phyloP scores from a whole-genome alignment of 2,888 invertebrate genomes.

The Agelastica alni region DNA sequence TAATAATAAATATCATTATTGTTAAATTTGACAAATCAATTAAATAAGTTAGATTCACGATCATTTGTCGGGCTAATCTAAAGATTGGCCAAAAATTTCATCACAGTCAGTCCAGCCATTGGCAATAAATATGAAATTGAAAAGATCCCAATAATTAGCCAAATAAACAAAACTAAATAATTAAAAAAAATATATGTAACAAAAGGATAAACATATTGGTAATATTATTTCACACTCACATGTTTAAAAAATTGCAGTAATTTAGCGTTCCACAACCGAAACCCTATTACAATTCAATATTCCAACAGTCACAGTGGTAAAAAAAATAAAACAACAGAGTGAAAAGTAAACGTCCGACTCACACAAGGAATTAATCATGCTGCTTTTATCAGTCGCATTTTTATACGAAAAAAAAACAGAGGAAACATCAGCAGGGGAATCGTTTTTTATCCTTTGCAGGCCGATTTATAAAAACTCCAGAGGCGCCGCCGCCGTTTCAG shows the following conservation, averaged over 20 bases:
- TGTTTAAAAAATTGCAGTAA: neutral
- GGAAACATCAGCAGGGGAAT: constrained; percentile 22
- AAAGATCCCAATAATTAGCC: too few relatives aligned
- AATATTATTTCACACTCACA: too few relatives aligned
- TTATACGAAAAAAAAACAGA: constrained; percentile 19
- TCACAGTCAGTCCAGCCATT: too few relatives aligned
- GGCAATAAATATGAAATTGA: too few relatives aligned
- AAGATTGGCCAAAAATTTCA: too few relatives aligned
- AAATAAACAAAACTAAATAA: too few relatives aligned
- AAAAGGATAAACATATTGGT: too few relatives aligned
- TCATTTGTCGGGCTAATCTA: too few relatives aligned
- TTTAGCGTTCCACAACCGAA: neutral
- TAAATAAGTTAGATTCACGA: too few relatives aligned
- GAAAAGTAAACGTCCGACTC: constrained; percentile 27
- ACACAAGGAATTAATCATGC: constrained; percentile 27
- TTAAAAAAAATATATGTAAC: too few relatives aligned
- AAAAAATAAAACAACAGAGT: constrained; percentile 23
- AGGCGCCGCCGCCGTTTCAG: constrained; percentile 5
- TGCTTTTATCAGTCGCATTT: constrained; percentile 26
- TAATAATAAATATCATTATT: too few relatives aligned
- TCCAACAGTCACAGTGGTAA: constrained; percentile 11
- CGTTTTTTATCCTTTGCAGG: constrained; percentile 23
- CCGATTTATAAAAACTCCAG: constrained; percentile 25
- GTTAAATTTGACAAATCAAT: too few relatives aligned
- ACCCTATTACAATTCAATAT: constrained; percentile 14